Base-by-base conservation (phyloP, 2,113 vertebrate genomes). In the Gavia stellata region DNA sequence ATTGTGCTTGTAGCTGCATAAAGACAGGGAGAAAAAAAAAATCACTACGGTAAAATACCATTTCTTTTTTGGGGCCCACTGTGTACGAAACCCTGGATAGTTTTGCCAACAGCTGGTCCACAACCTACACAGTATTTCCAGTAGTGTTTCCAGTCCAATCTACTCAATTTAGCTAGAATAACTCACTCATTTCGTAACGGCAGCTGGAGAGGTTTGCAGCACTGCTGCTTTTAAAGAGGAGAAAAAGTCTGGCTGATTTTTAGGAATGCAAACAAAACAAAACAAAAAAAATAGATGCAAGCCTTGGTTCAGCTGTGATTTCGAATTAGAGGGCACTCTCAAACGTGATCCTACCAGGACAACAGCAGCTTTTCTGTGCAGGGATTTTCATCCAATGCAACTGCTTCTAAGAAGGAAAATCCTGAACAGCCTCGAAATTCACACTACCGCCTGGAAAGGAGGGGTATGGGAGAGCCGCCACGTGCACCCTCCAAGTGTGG, bases 51-150 rank as follows among this genome's bases (percentile, higher is more conserved):
- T 12, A 82, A 93, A 93, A 87, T 26, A 45, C 9, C 9, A 0
- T 63, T 92, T 95, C 80, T 91, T 87, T 96, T 89, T n/a, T 17
- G 84, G 66, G 91, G 88, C 12, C 73, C 85, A 68, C 47, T 17
- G 24, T 20, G 50, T 63, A 61, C 17, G 70, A 94, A 96, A 94
- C 49, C 33, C 77, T 75, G 78, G 34, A 58, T 85, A 74, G 65
- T 85, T 92, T 88, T 93, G 66, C 74, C 84, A 96, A 90, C 94
- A 97, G 92, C 94, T 96, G 94, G 94, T 91, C 65, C 81, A 90
- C 81, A 94, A 97, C 93, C 94, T 85, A 78, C 90, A 73, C 58
- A 42, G 68, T 82, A 91, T 96, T 97, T 97, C 84, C 78, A 96
- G 94, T 90, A 95, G 86, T 88, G 77, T 44, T 96, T 96, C 90